These are phyloP conservation scores for Spea bombifrons DNA, from an alignment of 2,113 vertebrate species.

Conservation along the genomic window DNA sequence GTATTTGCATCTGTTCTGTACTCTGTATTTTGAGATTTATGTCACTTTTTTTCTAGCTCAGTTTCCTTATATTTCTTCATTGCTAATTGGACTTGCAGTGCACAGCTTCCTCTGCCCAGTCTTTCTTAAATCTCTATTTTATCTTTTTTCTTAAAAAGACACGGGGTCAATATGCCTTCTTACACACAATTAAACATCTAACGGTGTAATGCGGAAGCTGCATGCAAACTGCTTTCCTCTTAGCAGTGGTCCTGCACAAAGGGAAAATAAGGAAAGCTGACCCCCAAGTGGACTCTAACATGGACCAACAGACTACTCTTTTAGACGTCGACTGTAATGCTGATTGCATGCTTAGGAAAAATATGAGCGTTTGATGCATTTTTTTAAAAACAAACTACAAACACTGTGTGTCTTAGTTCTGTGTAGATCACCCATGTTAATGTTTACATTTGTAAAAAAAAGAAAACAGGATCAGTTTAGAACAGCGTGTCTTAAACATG, in stretches of 20 bases:
- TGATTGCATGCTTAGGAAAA: conserved; percentile 45
- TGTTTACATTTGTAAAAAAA: conserved; percentile 43
- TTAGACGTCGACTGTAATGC: conserved; percentile 37
- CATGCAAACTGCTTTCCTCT: conserved; percentile 10
- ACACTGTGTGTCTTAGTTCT: conserved; percentile 43
- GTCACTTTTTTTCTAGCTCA: conserved; percentile 21
- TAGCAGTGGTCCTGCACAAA: conserved; percentile 21
- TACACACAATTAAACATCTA: background rate
- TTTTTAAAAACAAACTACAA: conserved; percentile 32
- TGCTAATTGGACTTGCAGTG: conserved; percentile 15
- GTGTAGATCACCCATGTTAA: conserved; percentile 29
- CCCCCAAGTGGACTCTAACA: conserved; percentile 7
- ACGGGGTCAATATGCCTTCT: background rate
- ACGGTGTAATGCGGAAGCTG: background rate
- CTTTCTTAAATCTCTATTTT: background rate
- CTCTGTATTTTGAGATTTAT: conserved; percentile 9
- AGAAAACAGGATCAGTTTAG: conserved; percentile 26
- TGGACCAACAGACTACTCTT: conserved; percentile 19
- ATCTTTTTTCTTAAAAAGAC: background rate
- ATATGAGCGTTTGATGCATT: conserved; percentile 39
- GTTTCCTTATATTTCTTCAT: background rate
- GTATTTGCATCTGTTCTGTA: conserved; percentile 32
- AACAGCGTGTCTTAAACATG: conserved; percentile 7
- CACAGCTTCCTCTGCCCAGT: background rate
- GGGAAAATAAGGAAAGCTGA: background rate